Percentiles rank a stretch among this genome's conserved stretches.
Conservation (phyloP, 2,797 vertebrate species). For the Mus caroli region DNA sequence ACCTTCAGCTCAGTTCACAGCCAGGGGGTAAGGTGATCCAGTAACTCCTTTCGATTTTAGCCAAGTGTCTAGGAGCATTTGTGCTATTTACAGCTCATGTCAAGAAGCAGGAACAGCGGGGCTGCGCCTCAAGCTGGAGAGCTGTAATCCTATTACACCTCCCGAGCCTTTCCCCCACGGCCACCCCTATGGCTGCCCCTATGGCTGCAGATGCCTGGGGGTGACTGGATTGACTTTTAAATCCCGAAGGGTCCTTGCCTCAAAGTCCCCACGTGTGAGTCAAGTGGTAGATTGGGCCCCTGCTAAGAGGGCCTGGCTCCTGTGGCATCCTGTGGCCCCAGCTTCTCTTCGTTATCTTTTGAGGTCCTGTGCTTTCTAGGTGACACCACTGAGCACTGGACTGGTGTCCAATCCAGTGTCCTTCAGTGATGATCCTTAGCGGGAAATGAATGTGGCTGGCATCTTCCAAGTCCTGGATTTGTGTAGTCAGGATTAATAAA, state of each 20-base stretch:
- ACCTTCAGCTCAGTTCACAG: not conserved
- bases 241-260: slow-evolving; percentile 72
- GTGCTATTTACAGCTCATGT: slow-evolving; percentile 55
- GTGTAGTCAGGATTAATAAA: slow-evolving; percentile 43
- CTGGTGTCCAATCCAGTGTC: not conserved
- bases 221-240: slow-evolving; percentile 81
- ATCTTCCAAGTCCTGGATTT: slow-evolving; percentile 6
- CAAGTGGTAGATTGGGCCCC: slow-evolving; percentile 79
- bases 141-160: slow-evolving; percentile 79
- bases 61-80: slow-evolving; percentile 16
- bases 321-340: slow-evolving; percentile 17
- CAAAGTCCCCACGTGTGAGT: slow-evolving; percentile 77
- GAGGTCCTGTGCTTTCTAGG: not conserved
- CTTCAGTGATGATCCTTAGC: slow-evolving; percentile 29
- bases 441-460: not conserved
- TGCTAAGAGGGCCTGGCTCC: slow-evolving; percentile 71
- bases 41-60: slow-evolving; percentile 50
- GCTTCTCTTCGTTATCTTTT: not conserved
- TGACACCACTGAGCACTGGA: not conserved
- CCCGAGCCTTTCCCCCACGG: slow-evolving; percentile 29
- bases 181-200: slow-evolving; percentile 5
- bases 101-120: slow-evolving; percentile 73
- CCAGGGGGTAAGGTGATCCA: not conserved
- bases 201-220: not conserved
- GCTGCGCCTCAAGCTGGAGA: slow-evolving; percentile 52